Evolutionary conservation across 2,888 invertebrate species (phyloP).

Genomic region (Lepidochrysops patricia): DNA sequence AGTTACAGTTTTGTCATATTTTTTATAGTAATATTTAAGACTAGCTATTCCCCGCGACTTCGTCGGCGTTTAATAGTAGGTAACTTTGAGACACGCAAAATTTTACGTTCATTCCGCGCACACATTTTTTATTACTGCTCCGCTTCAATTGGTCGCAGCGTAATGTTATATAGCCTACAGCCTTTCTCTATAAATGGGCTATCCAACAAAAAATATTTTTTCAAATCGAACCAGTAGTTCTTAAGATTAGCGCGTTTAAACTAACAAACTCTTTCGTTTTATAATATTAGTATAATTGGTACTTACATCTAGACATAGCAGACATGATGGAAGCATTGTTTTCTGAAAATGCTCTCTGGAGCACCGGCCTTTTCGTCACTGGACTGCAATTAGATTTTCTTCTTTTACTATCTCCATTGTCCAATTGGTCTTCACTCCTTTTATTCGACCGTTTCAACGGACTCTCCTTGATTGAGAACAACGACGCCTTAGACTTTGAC

Average conservation of each 20-base stretch:
- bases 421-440: slow-evolving; percentile 75
- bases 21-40: background rate
- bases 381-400: slow-evolving; percentile 39
- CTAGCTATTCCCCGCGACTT: no score
- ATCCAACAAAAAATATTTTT: no score
- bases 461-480: slow-evolving; percentile 48
- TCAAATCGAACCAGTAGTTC: no score
- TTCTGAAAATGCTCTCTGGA: slow-evolving; percentile 82
- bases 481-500: slow-evolving; percentile 37
- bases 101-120: no score
- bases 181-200: no score
- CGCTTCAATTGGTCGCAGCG: no score
- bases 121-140: no score
- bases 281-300: background rate
- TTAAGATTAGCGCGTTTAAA: no score
- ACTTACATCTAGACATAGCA: slow-evolving; percentile 80
- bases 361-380: slow-evolving; percentile 41
- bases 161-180: no score
- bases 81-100: no score
- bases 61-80: no score
- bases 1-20: background rate
- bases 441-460: slow-evolving; percentile 63
- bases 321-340: slow-evolving; percentile 85
- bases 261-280: no score
- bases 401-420: slow-evolving; percentile 49